Evolutionary conservation across 2,888 invertebrate genomes (phyloP).

Genomic region (Dolichomitus sp.): DNA sequence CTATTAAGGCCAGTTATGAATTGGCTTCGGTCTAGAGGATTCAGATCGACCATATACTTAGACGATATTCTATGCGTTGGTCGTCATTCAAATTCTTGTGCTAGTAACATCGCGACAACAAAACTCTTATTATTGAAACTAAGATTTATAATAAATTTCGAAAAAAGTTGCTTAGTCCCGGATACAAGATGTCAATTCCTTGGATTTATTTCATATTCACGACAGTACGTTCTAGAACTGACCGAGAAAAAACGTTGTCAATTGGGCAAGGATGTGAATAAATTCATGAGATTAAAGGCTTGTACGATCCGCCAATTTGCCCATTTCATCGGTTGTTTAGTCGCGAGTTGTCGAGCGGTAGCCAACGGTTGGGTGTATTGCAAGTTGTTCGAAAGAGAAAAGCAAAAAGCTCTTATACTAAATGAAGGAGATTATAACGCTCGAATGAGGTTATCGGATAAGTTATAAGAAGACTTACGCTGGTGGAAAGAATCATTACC

Average conservation of each 20-base stretch:
- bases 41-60: conserved; percentile 15
- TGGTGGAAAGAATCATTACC: conserved; percentile 36
- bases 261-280: conserved; percentile 27
- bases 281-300: background rate
- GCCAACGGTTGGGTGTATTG: conserved; percentile 43
- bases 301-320: conserved; percentile 55
- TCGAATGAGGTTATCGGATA: conserved; percentile 9
- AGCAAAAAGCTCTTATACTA: conserved; percentile 38
- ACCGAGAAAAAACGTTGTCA: conserved; percentile 71
- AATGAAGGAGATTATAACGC: conserved; percentile 43
- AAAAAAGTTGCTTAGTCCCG: conserved; percentile 42
- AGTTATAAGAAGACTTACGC: conserved; percentile 22
- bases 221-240: conserved; percentile 76
- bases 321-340: conserved; percentile 44
- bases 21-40: background rate
- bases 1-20: conserved; percentile 26
- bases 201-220: conserved; percentile 33
- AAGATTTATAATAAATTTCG: conserved; percentile 38
- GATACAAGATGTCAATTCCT: conserved; percentile 28
- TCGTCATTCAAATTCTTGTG: background rate
- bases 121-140: background rate
- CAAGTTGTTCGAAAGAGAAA: conserved; percentile 40
- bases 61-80: conserved; percentile 34
- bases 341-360: conserved; percentile 37
- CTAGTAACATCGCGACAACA: background rate